Evolutionary conservation across 2,888 invertebrate species (phyloP), one percentile per base, ranked within the genome.

Genomic region (Sphaerophoria rueppellii): DNA sequence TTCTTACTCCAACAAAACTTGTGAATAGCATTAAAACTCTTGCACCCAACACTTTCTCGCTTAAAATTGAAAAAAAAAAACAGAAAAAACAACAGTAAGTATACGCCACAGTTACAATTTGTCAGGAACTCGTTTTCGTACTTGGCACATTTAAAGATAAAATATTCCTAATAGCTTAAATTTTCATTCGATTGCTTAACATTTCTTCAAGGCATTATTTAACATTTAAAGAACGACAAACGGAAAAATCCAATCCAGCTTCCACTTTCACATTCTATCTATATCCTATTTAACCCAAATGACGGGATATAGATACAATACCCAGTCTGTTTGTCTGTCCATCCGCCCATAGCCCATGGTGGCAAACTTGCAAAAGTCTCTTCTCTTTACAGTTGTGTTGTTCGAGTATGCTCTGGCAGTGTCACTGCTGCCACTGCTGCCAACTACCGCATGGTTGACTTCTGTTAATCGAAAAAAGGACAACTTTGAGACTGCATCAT

Each of bases 401-500:
- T 48, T 54, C 4, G 4, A 34, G 4, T 40, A 43, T 43, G 43
- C 11, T 43, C 9, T 11, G 4, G 11, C 11, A 24, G 2, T 24
- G 24, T 24, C 24, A 24, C 24, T 35, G 3, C 35, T 52, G 52
- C 24, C 37, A n/a, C 4, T 63, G 9, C 35, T 35, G 35, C 57
- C 37, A 48, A 11, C 50, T 52, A 35, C 58, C 40, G 61, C 76
- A 72, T 73, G 43, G 14, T 1, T 61, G 71, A 65, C 46, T 65
- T 63, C 46, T 40, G 74, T 34, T 60, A 75, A 72, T 71, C 14
- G 37, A 14, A 55, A 69, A 52, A 65, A 50, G 54, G 16, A 60
- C 37, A 1, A 35, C 60, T 35, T 82, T 32, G 55, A 50, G 12
- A 77, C 74, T 70, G 48, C 79, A 83, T 75, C 70, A 79, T 79